These are phyloP conservation scores for Elanus axillaris DNA, from an alignment of 2,113 vertebrate genomes.

Conservation along the genomic window DNA sequence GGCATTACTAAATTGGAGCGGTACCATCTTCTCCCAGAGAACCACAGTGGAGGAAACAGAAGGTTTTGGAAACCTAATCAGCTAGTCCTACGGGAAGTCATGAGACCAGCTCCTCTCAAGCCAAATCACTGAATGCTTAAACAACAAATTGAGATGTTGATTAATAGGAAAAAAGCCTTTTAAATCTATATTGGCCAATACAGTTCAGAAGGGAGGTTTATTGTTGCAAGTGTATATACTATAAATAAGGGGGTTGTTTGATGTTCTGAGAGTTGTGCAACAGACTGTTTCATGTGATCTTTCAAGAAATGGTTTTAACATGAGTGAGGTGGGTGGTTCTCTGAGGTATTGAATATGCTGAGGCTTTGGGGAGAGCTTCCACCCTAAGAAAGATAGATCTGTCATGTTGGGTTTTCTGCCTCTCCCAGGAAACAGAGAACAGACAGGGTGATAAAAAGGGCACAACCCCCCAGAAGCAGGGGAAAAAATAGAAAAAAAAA, in stretches of 20 bases:
- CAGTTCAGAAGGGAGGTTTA: slow-evolving; percentile 21
- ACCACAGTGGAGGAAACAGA: not conserved
- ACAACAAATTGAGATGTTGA: slow-evolving; percentile 45
- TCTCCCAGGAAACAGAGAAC: not conserved
- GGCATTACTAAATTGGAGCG: not conserved
- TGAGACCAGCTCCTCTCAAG: not conserved
- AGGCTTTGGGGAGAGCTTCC: not conserved
- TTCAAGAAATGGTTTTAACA: slow-evolving; percentile 21
- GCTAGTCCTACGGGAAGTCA: not conserved
- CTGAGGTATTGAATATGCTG: not conserved
- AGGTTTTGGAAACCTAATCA: not conserved
- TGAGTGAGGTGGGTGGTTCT: slow-evolving; percentile 45
- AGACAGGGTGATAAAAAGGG: not conserved
- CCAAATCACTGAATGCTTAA: slow-evolving; percentile 11
- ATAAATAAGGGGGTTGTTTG: slow-evolving; percentile 51
- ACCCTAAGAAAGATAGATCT: not conserved
- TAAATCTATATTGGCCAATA: slow-evolving; percentile 42
- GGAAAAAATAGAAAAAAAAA: rapidly evolving
- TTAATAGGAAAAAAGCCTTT: not conserved
- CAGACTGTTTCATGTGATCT: not conserved
- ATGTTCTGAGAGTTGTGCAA: slow-evolving; percentile 22
- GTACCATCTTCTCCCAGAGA: not conserved
- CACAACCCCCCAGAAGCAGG: not conserved
- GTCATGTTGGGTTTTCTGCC: not conserved
- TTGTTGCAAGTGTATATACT: slow-evolving; percentile 42